A percentile compares a stretch with the other conserved stretches of the same genome.
Conservation (phyloP, 2,888 invertebrate genomes). For the Amorpha juglandis region DNA sequence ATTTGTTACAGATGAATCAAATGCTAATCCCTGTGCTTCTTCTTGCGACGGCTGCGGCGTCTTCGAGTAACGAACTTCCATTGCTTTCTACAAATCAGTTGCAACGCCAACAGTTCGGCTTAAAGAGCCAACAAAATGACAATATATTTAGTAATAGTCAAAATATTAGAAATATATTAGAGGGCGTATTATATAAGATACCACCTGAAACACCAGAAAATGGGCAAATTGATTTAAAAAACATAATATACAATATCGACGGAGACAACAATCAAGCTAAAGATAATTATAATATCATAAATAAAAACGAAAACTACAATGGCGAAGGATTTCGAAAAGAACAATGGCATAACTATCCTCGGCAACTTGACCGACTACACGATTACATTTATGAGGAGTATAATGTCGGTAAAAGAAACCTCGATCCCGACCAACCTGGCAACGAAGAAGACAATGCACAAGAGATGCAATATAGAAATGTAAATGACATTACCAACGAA, state of each 20-base stretch:
- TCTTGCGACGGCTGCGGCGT: slow-evolving; percentile 66
- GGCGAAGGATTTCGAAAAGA: slow-evolving; percentile 70
- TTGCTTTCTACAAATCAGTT: slow-evolving; percentile 55
- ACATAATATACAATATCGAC: slow-evolving; percentile 40
- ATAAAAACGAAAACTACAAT: slow-evolving; percentile 57
- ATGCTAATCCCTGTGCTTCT: slow-evolving; percentile 63
- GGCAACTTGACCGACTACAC: slow-evolving; percentile 72
- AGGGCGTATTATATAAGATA: slow-evolving; percentile 60
- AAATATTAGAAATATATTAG: slow-evolving; percentile 55
- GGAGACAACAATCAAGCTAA: slow-evolving; percentile 50
- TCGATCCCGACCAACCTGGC: slow-evolving; percentile 53
- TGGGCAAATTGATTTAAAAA: slow-evolving; percentile 28
- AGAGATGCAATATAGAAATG: slow-evolving; percentile 35
- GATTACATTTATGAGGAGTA: slow-evolving; percentile 48
- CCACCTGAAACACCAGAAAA: slow-evolving; percentile 39
- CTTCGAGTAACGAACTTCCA: slow-evolving; percentile 73
- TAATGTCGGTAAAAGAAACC: slow-evolving; percentile 50
- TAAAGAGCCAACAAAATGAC: slow-evolving; percentile 63
- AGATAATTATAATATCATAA: slow-evolving; percentile 49
- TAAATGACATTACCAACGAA: slow-evolving; percentile 55
- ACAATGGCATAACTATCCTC: slow-evolving; percentile 76
- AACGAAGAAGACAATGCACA: slow-evolving; percentile 44
- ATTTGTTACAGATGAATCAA: slow-evolving; percentile 74
- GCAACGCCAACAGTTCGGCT: slow-evolving; percentile 50
- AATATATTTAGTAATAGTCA: slow-evolving; percentile 68